A percentile compares a stretch with the other conserved stretches of the same genome.
Conservation (phyloP, 2,797 vertebrate species). For the Poeciliopsis gracilis region DNA sequence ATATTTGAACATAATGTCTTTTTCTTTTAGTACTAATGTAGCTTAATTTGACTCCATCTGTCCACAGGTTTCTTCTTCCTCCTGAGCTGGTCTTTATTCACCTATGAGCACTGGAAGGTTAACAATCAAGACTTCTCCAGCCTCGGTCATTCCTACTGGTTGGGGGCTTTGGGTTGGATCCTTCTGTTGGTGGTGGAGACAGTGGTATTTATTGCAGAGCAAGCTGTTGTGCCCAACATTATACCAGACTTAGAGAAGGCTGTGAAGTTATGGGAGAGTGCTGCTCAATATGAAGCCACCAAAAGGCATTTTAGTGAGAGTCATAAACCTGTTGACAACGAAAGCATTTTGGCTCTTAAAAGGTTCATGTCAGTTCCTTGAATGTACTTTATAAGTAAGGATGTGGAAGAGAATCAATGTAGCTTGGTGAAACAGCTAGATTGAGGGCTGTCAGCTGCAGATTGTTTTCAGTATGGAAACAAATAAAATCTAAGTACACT, state of each 20-base stretch:
- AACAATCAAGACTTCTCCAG: slow-evolving; percentile 68
- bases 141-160: slow-evolving; percentile 77
- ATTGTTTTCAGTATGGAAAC: slow-evolving; percentile 4
- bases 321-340: slow-evolving; percentile 19
- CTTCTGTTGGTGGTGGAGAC: slow-evolving; percentile 61
- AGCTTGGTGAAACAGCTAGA: slow-evolving; percentile 11
- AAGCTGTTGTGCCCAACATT: slow-evolving; percentile 72
- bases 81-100: slow-evolving; percentile 83
- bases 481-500: slow-evolving; percentile 36
- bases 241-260: slow-evolving; percentile 72
- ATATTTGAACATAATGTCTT: slow-evolving; percentile 54
- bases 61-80: slow-evolving; percentile 83
- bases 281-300: slow-evolving; percentile 18
- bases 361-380: slow-evolving; percentile 63
- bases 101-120: slow-evolving; percentile 73
- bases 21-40: slow-evolving; percentile 13
- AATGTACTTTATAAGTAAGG: slow-evolving; percentile 25
- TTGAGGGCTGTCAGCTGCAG: background rate
- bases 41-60: slow-evolving; percentile 34
- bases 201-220: slow-evolving; percentile 69
- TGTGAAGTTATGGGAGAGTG: slow-evolving; percentile 54
- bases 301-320: slow-evolving; percentile 52
- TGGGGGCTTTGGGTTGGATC: slow-evolving; percentile 77
- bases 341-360: slow-evolving; percentile 21
- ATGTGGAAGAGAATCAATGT: slow-evolving; percentile 23